Percentiles rank a stretch among this genome's conserved stretches.
These are phyloP conservation scores for Theretra japonica DNA, from an alignment of 2,888 invertebrate genomes.

Conservation along the genomic window DNA sequence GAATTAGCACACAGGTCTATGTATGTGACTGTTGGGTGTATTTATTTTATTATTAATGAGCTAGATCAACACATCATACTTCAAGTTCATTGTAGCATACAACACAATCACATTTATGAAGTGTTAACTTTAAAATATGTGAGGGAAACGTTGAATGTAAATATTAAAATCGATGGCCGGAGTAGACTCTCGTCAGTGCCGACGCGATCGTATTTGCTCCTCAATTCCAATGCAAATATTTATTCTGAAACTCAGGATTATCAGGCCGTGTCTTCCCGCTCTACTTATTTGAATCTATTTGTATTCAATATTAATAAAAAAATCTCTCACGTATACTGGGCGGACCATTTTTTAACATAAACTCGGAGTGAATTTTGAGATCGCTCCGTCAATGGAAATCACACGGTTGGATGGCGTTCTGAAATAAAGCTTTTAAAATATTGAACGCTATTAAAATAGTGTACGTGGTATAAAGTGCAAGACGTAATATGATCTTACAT, in stretches of 20 bases:
- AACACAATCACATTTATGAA: conserved; percentile 26
- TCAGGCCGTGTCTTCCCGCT: conserved; percentile 45
- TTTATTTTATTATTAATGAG: too few species aligned
- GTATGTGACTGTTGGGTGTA: too few species aligned
- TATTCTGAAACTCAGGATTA: conserved; percentile 53
- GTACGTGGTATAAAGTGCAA: background rate
- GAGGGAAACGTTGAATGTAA: conserved; percentile 45
- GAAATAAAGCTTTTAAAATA: conserved; percentile 25
- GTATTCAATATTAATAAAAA: conserved; percentile 38
- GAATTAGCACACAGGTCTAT: too few species aligned
- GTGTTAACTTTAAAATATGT: conserved; percentile 40
- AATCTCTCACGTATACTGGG: conserved; percentile 27
- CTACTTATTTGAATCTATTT: conserved; percentile 46
- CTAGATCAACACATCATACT: background rate
- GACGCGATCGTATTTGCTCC: conserved; percentile 57
- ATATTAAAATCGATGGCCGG: conserved; percentile 50
- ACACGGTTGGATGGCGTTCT: background rate
- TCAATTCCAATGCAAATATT: conserved; percentile 63
- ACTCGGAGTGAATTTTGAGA: conserved; percentile 2
- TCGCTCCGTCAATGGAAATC: background rate
- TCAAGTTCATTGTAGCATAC: background rate
- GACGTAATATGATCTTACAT: conserved; percentile 14
- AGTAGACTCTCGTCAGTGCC: conserved; percentile 51
- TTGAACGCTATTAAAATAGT: conserved; percentile 11
- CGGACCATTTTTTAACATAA: background rate